Evolutionary conservation across 2,797 vertebrate genomes (phyloP).

Genomic region (Spinus pinus): DNA sequence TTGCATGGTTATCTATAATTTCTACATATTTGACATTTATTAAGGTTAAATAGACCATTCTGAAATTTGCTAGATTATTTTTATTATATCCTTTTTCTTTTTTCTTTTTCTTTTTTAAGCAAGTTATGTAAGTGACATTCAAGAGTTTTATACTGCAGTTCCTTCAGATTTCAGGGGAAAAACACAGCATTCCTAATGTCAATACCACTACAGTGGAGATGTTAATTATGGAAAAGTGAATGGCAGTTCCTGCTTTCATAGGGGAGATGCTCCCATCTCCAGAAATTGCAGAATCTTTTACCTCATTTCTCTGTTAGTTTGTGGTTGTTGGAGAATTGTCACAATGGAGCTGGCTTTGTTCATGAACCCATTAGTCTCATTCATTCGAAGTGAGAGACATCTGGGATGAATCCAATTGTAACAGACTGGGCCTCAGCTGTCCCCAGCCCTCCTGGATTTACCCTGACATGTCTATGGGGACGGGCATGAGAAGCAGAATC

Average conservation of each 20-base stretch:
- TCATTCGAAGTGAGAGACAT: background rate
- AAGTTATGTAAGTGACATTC: background rate
- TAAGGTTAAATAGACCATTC: background rate
- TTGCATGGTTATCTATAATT: background rate
- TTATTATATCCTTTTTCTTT: background rate
- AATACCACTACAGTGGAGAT: background rate
- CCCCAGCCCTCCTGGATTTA: background rate
- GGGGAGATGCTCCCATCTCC: background rate
- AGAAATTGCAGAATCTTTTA: background rate
- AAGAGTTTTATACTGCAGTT: background rate
- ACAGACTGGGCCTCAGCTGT: background rate
- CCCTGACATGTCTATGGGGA: accelerated
- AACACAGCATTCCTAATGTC: background rate
- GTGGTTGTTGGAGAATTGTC: background rate
- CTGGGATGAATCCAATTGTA: background rate
- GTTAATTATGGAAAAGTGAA: background rate
- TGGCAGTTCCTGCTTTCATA: background rate
- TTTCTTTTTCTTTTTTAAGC: background rate
- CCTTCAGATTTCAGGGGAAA: background rate
- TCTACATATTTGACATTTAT: background rate
- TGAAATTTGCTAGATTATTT: background rate
- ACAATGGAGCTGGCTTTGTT: background rate
- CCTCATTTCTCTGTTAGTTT: background rate
- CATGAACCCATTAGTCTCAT: background rate
- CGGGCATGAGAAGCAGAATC: accelerated